Evolutionary conservation across 23 tunicate species (phyloP), one percentile per base, ranked within the genome.

Genomic region (Phallusia fumigata): DNA sequence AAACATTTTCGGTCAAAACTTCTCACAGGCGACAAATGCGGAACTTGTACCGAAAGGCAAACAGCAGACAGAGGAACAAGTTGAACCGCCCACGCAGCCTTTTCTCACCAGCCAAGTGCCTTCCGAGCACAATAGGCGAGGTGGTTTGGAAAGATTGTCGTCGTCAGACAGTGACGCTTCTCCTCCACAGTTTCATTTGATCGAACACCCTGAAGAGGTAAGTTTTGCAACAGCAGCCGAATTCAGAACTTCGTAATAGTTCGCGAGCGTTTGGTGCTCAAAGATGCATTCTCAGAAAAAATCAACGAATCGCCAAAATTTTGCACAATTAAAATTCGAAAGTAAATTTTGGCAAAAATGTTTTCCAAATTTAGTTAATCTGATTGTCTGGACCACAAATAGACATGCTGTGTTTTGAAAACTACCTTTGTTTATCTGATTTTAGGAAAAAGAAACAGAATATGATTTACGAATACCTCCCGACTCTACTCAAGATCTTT

Each of bases 141-240:
- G 28, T 11, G 69, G 69, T 1, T 24, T 24, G 28, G 28, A 22
- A 24, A 58, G 69, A 24, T 21, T 22, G 16, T 58, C 69, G 3
- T 69, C 89, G 52, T 88, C 93, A 15, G 93, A 88, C 58, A 88
- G 87, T 15, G 93, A 88, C 40, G 93, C 86, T 30, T 83, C 87
- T 22, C 87, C 87, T 1, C 87, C 72, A 18, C 87, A 88, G 53
- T 83, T 88, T 50, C 87, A 88, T 52, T 76, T 80, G 5, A 52
- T 31, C 34, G 83, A 79, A 31, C 80, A 77, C n/a, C 47, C 73
- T 30, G 83, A 79, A 6, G 83, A 44, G 69, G 69, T 13, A 58
- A 58, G 69, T 40, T 40, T 40, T 40, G 47, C 10, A 40, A 40
- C 47, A 40, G 47, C 47, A 3, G 47, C 10, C 47, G 47, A 40